Evolutionary conservation across 2,888 invertebrate species (phyloP).

Genomic region (Platypus cylindrus): DNA sequence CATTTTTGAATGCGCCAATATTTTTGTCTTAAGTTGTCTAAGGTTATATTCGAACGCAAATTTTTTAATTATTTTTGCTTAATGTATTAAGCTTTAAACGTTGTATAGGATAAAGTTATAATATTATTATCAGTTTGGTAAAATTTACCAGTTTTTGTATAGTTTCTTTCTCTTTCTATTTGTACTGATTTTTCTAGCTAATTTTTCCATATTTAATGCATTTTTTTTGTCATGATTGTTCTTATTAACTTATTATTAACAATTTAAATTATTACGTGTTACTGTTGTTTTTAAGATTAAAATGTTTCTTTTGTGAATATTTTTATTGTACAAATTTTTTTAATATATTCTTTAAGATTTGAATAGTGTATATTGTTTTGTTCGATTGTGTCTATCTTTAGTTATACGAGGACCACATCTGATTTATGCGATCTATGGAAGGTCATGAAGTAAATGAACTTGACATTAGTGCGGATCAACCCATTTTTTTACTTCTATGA

Average conservation of each 20-base stretch:
- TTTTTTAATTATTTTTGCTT: slow-evolving; percentile 8
- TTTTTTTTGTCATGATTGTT: slow-evolving; percentile 21
- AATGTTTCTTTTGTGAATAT: slow-evolving; percentile 11
- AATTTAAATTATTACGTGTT: slow-evolving; percentile 26
- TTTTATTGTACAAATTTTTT: slow-evolving; percentile 14
- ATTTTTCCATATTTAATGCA: slow-evolving; percentile 26
- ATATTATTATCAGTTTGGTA: slow-evolving; percentile 5
- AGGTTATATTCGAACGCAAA: no score
- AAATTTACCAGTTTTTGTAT: slow-evolving; percentile 16
- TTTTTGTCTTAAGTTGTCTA: no score
- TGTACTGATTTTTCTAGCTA: slow-evolving; percentile 24
- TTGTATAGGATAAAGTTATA: no score
- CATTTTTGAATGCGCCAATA: no score
- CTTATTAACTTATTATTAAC: slow-evolving; percentile 29
- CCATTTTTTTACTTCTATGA: no score
- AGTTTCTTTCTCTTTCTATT: slow-evolving; percentile 17
- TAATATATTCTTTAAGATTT: slow-evolving; percentile 1
- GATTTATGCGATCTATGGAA: no score
- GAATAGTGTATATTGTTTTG: background rate
- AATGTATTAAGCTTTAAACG: slow-evolving; percentile 13
- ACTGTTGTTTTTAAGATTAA: slow-evolving; percentile 22
- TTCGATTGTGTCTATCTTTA: no score
- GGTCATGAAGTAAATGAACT: no score
- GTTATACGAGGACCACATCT: no score
- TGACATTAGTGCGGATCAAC: no score